A percentile compares a stretch with the other conserved stretches of the same genome.
Evolutionary conservation across 1,140 invertebrate genomes (phyloP).

Genomic region (Rhizoglyphus robini): DNA sequence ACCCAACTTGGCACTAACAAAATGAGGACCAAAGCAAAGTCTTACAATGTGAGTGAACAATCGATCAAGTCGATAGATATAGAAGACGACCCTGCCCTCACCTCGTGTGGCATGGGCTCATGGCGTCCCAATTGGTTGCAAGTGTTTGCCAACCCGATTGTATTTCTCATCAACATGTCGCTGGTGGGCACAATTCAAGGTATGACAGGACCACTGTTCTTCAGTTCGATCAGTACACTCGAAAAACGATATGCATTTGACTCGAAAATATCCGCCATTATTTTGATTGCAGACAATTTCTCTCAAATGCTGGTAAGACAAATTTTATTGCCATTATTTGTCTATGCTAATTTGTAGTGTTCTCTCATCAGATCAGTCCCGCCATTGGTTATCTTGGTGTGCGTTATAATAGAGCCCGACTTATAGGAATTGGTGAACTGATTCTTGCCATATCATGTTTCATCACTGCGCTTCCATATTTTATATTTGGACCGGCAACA

Average conservation of each 20-base stretch:
- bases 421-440: constrained; percentile 52
- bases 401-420: constrained; percentile 49
- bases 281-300: constrained; percentile 29
- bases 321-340: neutral
- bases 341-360: neutral
- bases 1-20: neutral
- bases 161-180: constrained; percentile 55
- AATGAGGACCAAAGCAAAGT: neutral
- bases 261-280: constrained; percentile 51
- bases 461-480: constrained; percentile 49
- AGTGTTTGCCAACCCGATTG: constrained; percentile 58
- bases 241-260: constrained; percentile 67
- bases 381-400: constrained; percentile 51
- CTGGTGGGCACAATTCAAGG: constrained; percentile 54
- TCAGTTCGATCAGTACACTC: constrained; percentile 49
- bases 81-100: neutral
- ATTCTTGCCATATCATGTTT: constrained; percentile 51
- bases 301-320: constrained; percentile 13
- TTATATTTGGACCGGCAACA: constrained; percentile 54
- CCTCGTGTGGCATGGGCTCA: constrained; percentile 43
- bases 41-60: neutral
- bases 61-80: neutral
- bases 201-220: constrained; percentile 59
- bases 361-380: constrained; percentile 20
- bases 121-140: constrained; percentile 49